Evolutionary conservation across 2,888 invertebrate genomes (phyloP).

Genomic region (Aelia acuminata): DNA sequence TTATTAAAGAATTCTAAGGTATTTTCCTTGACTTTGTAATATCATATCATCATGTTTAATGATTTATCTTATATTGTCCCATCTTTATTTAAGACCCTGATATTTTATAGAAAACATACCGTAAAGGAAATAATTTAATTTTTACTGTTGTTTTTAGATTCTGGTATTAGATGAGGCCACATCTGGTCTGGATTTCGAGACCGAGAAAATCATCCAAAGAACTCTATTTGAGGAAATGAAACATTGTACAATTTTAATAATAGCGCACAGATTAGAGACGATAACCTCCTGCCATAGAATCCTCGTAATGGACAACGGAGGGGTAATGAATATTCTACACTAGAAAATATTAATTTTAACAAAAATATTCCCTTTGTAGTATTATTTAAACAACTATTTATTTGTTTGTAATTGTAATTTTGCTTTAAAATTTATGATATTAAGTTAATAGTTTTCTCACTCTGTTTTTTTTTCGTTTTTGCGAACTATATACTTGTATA

Average conservation of each 20-base stretch:
- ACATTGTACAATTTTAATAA: conserved; percentile 74
- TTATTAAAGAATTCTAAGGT: conserved; percentile 73
- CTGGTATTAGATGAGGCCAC: conserved; percentile 75
- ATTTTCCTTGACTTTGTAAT: conserved; percentile 38
- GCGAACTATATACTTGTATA: too few relatives aligned
- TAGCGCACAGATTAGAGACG: conserved; percentile 75
- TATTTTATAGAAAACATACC: too few relatives aligned
- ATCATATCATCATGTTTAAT: too few relatives aligned
- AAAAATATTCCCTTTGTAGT: too few relatives aligned
- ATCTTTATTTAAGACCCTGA: too few relatives aligned
- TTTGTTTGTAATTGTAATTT: too few relatives aligned
- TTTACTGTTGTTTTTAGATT: conserved; percentile 69
- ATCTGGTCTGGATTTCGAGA: conserved; percentile 73
- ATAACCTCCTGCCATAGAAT: conserved; percentile 73
- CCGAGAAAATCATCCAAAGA: conserved; percentile 73
- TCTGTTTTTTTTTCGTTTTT: too few relatives aligned
- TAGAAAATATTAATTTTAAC: too few relatives aligned
- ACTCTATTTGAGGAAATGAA: conserved; percentile 73
- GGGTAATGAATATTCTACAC: conserved; percentile 63
- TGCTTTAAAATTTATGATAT: too few relatives aligned
- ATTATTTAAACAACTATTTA: too few relatives aligned
- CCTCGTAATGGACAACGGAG: conserved; percentile 73
- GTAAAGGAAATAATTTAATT: background rate
- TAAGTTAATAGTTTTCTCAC: too few relatives aligned
- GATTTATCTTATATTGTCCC: too few relatives aligned